phyloP scores from a whole-genome alignment of 1,140 invertebrate species.

The Papilio polytes region DNA sequence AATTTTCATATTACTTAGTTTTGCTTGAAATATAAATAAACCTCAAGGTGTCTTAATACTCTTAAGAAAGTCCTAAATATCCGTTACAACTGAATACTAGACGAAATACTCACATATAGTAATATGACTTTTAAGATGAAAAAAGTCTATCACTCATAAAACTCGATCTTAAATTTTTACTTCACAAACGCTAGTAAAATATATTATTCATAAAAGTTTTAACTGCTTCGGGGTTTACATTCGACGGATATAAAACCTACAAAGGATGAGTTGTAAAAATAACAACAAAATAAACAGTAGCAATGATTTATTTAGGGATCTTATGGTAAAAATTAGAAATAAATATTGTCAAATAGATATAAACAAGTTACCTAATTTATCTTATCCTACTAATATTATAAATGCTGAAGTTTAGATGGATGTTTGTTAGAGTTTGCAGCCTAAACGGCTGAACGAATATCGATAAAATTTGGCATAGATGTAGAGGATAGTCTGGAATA shows the following conservation, averaged over 20 bases:
- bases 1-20: no score
- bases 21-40: no score
- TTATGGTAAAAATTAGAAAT: neutral
- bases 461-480: no score
- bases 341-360: no score
- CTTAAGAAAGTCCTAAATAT: neutral
- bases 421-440: no score
- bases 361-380: no score
- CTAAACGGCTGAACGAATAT: no score
- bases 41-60: no score
- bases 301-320: neutral
- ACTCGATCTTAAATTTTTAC: slow-evolving; percentile 33
- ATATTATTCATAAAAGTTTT: slow-evolving; percentile 29
- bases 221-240: slow-evolving; percentile 6
- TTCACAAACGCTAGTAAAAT: slow-evolving; percentile 21
- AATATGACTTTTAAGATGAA: slow-evolving; percentile 4
- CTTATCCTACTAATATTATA: no score
- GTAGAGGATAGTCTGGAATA: no score
- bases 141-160: slow-evolving; percentile 12
- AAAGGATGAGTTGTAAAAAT: slow-evolving; percentile 27
- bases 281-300: slow-evolving; percentile 7
- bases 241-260: neutral
- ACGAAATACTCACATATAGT: neutral
- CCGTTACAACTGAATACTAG: neutral
- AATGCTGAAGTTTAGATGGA: no score